Evolutionary conservation across 2,113 vertebrate species (phyloP).

Genomic region (Hydrolagus affinis): DNA sequence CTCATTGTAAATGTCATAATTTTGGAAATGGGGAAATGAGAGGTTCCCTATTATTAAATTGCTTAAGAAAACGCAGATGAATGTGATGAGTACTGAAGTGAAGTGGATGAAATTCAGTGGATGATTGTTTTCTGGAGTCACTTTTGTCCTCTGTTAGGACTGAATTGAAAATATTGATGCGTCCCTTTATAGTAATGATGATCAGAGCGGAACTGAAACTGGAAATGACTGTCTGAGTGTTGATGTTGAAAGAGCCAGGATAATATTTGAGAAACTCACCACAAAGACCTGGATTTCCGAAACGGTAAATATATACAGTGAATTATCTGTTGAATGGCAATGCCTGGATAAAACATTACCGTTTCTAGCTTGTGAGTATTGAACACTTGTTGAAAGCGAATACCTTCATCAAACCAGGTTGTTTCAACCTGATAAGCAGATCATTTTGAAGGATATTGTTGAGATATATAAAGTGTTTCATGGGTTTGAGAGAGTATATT

Average conservation of each 20-base stretch:
- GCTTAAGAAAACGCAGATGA: no score
- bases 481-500: no score
- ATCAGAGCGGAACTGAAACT: no score
- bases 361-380: neutral
- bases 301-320: constrained; percentile 36
- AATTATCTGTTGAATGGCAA: neutral
- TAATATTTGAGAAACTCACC: constrained; percentile 41
- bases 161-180: neutral
- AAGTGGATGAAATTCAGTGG: neutral
- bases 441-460: no score
- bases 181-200: neutral
- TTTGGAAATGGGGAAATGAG: no score
- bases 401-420: neutral
- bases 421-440: no score
- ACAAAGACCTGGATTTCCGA: constrained; percentile 43
- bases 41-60: no score
- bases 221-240: constrained; percentile 19
- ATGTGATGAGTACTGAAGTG: neutral
- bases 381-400: neutral
- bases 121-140: no score
- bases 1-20: no score
- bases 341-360: neutral
- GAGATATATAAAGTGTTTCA: no score
- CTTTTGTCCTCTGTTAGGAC: no score
- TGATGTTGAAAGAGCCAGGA: constrained; percentile 44